These are phyloP conservation scores for Dermolepida albohirtum DNA, from an alignment of 2,888 invertebrate species.

Conservation along the genomic window DNA sequence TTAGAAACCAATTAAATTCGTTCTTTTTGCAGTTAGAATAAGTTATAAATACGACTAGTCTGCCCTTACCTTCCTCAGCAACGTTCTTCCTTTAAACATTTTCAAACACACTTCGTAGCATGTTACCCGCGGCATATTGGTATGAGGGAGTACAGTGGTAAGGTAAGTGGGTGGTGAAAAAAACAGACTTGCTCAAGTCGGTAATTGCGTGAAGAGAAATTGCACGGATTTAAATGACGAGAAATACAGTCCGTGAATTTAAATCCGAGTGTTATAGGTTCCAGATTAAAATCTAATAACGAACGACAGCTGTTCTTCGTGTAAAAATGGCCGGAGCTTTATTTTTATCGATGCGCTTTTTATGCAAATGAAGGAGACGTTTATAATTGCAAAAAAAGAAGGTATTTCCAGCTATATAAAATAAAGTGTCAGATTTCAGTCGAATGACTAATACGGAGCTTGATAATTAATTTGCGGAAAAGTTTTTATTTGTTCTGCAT, in stretches of 20 bases:
- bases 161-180: constrained; percentile 15
- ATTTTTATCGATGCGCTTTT: constrained; percentile 17
- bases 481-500: no score
- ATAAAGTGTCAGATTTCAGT: constrained; percentile 18
- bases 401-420: constrained; percentile 2
- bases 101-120: background rate
- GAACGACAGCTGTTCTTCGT: constrained; percentile 25
- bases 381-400: constrained; percentile 19
- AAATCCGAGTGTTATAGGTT: constrained; percentile 24
- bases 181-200: constrained; percentile 4
- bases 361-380: constrained; percentile 16
- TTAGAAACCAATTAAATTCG: constrained; percentile 35
- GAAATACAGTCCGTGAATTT: constrained; percentile 25
- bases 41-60: constrained; percentile 14
- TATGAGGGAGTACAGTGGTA: background rate
- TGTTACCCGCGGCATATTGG: background rate
- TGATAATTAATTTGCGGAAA: no score
- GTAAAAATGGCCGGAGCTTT: constrained; percentile 14
- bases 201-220: constrained; percentile 11
- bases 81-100: no score
- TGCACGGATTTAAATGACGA: constrained; percentile 13
- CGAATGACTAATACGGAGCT: background rate
- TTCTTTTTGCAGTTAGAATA: constrained; percentile 25
- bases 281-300: constrained; percentile 32
- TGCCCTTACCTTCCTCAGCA: background rate